A percentile compares a stretch with the other conserved stretches of the same genome.
Conservation (phyloP, 2,888 invertebrate genomes). For the Argyresthia albistria region DNA sequence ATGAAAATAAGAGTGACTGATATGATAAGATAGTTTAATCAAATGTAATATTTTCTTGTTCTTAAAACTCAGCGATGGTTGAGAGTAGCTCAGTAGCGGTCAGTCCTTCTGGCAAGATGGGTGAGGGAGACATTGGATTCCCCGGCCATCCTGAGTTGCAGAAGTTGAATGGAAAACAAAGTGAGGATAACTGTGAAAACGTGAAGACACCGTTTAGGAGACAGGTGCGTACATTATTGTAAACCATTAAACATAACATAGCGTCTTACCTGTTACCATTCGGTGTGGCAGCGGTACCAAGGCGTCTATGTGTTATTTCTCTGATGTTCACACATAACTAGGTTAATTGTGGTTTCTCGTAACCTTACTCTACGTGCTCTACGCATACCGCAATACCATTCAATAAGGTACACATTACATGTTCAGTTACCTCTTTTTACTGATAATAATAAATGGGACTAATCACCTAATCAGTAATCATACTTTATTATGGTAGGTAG, state of each 20-base stretch:
- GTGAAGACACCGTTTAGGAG: constrained; percentile 33
- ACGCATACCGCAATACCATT: too few relatives aligned
- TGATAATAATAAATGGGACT: too few relatives aligned
- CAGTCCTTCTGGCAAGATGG: constrained; percentile 29
- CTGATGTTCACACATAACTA: too few relatives aligned
- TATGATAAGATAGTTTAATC: not conserved
- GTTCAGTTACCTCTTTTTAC: too few relatives aligned
- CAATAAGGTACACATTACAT: too few relatives aligned
- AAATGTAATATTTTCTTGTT: not conserved
- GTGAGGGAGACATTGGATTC: constrained; percentile 15
- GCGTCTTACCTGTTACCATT: not conserved
- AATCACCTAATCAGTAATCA: too few relatives aligned
- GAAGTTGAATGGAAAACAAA: constrained; percentile 17
- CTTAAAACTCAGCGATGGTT: not conserved
- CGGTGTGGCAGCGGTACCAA: not conserved
- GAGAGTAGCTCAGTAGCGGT: constrained; percentile 25
- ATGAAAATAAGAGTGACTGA: not conserved
- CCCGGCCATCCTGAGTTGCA: constrained; percentile 35
- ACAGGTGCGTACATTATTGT: constrained; percentile 47
- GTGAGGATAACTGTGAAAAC: constrained; percentile 17
- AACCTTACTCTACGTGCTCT: too few relatives aligned
- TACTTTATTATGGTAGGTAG: too few relatives aligned
- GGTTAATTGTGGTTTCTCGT: too few relatives aligned
- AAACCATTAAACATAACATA: not conserved
- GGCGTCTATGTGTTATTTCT: too few relatives aligned